Conservation (phyloP, 2,888 invertebrate genomes). For the Cabera pusaria region DNA sequence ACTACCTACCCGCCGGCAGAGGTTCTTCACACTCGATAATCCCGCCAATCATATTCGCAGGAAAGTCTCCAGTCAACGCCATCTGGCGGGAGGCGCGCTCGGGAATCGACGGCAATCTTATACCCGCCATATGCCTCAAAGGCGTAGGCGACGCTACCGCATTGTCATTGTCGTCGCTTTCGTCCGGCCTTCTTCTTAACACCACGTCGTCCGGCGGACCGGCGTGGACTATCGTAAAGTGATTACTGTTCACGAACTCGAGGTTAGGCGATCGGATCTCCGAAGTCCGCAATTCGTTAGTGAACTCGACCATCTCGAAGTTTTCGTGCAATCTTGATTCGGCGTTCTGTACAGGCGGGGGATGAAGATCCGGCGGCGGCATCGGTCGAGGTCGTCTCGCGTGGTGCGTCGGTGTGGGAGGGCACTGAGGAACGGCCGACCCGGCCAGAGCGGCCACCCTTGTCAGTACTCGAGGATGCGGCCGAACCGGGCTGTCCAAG, state of each 20-base stretch:
- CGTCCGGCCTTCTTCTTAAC: conserved; percentile 69
- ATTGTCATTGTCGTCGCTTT: conserved; percentile 72
- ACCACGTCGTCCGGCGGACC: conserved; percentile 78
- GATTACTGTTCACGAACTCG: conserved; percentile 82
- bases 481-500: conserved; percentile 74
- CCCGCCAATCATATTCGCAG: conserved; percentile 79
- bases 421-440: conserved; percentile 86
- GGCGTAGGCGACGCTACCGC: conserved; percentile 84
- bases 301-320: conserved; percentile 76
- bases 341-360: conserved; percentile 71
- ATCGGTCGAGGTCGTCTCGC: conserved; percentile 86
- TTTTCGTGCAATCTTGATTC: conserved; percentile 52
- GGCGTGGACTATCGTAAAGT: conserved; percentile 79
- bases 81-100: conserved; percentile 85
- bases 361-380: conserved; percentile 81
- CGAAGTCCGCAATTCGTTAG: conserved; percentile 74
- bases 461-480: conserved; percentile 85
- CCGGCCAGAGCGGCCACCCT: conserved; percentile 84
- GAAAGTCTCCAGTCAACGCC: conserved; percentile 81
- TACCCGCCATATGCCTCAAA: conserved; percentile 87
- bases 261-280: conserved; percentile 80
- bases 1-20: conserved; percentile 93
- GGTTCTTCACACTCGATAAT: conserved; percentile 90
- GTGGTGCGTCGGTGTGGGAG: conserved; percentile 94
- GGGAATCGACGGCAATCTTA: conserved; percentile 91